Conservation (phyloP, 2,797 vertebrate species). For the Lepus townsendii region DNA sequence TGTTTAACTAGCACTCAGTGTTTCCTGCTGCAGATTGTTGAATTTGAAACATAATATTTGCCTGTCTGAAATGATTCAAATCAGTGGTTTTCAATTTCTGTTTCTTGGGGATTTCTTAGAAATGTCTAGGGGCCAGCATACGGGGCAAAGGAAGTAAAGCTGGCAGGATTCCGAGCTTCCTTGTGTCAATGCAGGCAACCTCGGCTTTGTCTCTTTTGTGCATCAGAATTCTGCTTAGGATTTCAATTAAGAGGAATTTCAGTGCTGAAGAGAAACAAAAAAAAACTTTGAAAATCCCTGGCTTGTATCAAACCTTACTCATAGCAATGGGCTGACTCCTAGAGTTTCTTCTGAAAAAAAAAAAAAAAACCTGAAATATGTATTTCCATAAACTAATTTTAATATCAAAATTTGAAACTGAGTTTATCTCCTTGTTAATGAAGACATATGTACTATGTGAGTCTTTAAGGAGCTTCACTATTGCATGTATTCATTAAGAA, state of each 20-base stretch:
- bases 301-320: constrained; percentile 22
- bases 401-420: constrained; percentile 39
- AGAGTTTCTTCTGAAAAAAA: constrained; percentile 20
- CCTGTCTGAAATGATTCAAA: constrained; percentile 58
- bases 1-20: background rate
- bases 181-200: constrained; percentile 16
- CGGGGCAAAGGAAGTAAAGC: constrained; percentile 50
- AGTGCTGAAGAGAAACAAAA: constrained; percentile 57
- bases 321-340: background rate
- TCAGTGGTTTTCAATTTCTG: constrained; percentile 25
- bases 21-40: constrained; percentile 37
- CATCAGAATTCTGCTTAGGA: constrained; percentile 54
- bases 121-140: background rate
- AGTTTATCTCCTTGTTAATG: background rate
- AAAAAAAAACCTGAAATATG: background rate
- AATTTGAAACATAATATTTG: constrained; percentile 57
- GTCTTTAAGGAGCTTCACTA: constrained; percentile 24
- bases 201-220: constrained; percentile 64
- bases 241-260: constrained; percentile 66
- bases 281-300: constrained; percentile 41
- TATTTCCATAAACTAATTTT: constrained; percentile 30
- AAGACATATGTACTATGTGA: background rate
- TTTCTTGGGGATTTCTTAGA: constrained; percentile 62
- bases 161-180: constrained; percentile 32
- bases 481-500: background rate